phyloP scores from a whole-genome alignment of 2,113 vertebrate genomes.

The Pampusana beccarii region DNA sequence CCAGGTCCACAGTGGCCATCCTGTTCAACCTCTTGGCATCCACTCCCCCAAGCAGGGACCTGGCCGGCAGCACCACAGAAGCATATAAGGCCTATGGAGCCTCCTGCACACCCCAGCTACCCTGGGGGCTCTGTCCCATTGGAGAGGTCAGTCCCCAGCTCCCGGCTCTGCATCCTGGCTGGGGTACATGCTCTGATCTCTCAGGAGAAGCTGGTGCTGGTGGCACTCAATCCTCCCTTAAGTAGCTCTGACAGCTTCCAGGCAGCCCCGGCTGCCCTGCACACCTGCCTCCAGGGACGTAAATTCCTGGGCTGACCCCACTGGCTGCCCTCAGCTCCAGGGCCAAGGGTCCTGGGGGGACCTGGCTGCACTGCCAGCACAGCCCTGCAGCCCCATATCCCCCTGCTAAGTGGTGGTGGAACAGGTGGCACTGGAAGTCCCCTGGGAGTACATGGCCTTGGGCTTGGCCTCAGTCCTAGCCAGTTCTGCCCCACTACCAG shows the following conservation, averaged over 20 bases:
- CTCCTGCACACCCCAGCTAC: no score
- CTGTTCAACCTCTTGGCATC: not conserved
- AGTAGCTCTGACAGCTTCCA: not conserved
- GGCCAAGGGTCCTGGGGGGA: not conserved
- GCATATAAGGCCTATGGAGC: no score
- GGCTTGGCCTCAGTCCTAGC: not conserved
- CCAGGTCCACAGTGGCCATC: not conserved
- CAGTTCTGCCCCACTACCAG: not conserved
- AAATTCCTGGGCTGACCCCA: not conserved
- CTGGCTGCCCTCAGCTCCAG: not conserved
- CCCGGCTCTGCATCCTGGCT: not conserved
- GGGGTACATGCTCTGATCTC: not conserved
- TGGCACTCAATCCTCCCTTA: not conserved
- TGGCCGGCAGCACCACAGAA: not conserved
- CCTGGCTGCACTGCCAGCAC: not conserved
- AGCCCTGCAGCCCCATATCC: accelerated
- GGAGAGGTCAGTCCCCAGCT: not conserved
- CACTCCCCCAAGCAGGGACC: not conserved
- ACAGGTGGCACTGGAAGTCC: not conserved
- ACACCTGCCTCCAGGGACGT: not conserved
- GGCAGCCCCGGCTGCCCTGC: not conserved
- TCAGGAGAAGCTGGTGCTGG: not conserved
- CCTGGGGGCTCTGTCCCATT: no score
- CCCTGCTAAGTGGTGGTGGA: not conserved
- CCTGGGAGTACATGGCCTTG: not conserved